Evolutionary conservation across 2,113 vertebrate species (phyloP), one percentile per base, ranked within the genome.

Genomic region (Oxygymnocypris stewartii): DNA sequence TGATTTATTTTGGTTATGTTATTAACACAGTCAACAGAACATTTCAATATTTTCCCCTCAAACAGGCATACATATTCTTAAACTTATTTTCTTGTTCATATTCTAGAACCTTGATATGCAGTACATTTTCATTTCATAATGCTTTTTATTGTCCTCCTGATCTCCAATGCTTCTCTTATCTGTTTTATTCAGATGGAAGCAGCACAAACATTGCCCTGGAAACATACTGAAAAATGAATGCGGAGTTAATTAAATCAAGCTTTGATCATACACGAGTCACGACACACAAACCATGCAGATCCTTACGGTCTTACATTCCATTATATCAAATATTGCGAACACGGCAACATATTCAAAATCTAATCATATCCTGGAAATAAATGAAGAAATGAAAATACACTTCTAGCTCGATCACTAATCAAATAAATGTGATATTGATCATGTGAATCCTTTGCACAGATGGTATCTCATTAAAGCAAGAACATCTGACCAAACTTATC

Each of bases 171-270:
- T 61, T 83, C 87, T 75, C 86, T 89, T 84, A 77, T 87, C 81
- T 88, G 40, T 54, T 89, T 88, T 87, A 88, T 74, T n/a, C 61
- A 76, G 65, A 82, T 69, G 25, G 57, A 84, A 77, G 84, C 84
- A 87, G 71, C 78, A 86, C 77, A 84, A 85, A 75, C 63, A 82
- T 54, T 85, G 49, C 82, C 81, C 59, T 86, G 83, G 84, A 88
- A 87, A 85, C 84, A 77, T 88, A 85, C 79, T 89, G 86, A 90
- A 91, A 88, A 85, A 91, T 91, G 84, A 23, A 91, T 91, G 86
- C 54, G 6, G 49, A 83, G 79, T 79, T 88, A 88, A 91, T 88
- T 88, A 87, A 90, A 87, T 88, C 86, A 81, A 88, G 85, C 87
- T 86, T 90, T 91, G 88, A 88, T 89, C 85, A 73, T 82, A 31